Evolutionary conservation across 2,888 invertebrate species (phyloP), one percentile per base, ranked within the genome.

Genomic region (Eupithecia insigniata): DNA sequence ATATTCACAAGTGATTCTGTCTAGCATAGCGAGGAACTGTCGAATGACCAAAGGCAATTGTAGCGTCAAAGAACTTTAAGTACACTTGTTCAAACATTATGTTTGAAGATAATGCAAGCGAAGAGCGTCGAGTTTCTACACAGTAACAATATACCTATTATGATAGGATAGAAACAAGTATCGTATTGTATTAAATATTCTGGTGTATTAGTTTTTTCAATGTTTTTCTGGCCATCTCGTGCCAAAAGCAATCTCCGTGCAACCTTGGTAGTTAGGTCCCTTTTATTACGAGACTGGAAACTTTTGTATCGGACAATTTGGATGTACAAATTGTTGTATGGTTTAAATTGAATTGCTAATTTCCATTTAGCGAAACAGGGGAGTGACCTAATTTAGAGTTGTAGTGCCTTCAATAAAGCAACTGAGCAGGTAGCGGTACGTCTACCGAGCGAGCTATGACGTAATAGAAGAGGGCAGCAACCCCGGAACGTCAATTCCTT

Each of bases 51-150:
- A 75, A 80, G 73, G 78, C 79, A 84, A 83, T 81, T 82, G 79
- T 77, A 82, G 76, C 76, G 74, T 84, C 81, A 83, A 84, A 82
- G 78, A 80, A 81, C 74, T 75, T 73, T 78, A 58, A 75, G 75
- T 82, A 82, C 88, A 89, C 85, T 88, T 89, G 88, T 84, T 77
- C 80, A 88, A 89, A 88, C 82, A 86, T 70, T 71, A 74, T 68
- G 70, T 72, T 76, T 69, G 64, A 30, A 79, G 60, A 73, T 70
- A 77, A 66, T 79, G 74, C 76, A 79, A 66, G 74, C 74, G 72
- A 75, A 65, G 71, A 78, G n/a, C 32, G 36, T 66, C 39, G 39
- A 18, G 65, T 55, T 69, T 65, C 64, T 65, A 64, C 55, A 64
- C 32, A 46, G 46, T 62, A 55, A 55, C 55, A 55, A 55, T 55